A percentile compares a stretch with the other conserved stretches of the same genome.
phyloP scores from a whole-genome alignment of 1,140 invertebrate species.

The Calephelis nemesis region DNA sequence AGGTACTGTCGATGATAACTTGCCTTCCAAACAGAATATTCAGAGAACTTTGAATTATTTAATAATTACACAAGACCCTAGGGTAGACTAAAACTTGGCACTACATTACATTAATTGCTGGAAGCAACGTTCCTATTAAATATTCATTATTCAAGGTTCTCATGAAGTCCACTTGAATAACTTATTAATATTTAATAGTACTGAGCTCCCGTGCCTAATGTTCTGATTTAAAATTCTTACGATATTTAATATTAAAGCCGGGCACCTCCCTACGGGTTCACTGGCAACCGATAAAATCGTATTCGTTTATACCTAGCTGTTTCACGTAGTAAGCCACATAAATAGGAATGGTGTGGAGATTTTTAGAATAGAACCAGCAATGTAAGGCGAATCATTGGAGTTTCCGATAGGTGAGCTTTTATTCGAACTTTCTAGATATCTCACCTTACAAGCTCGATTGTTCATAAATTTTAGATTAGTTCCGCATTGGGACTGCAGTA shows the following conservation, averaged over 20 bases:
- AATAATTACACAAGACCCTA: conserved; percentile 37
- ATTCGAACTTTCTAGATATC: conserved; percentile 42
- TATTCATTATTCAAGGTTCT: conserved; percentile 63
- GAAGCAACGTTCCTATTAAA: conserved; percentile 66
- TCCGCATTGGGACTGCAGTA: conserved; percentile 70
- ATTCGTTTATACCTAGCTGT: conserved; percentile 54
- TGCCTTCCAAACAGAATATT: conserved; percentile 37
- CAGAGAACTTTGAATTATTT: conserved; percentile 47
- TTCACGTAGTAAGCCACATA: conserved; percentile 46
- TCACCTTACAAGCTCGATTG: conserved; percentile 64
- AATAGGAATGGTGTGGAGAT: conserved; percentile 23
- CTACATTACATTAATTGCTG: conserved; percentile 38
- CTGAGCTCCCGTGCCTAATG: conserved; percentile 61
- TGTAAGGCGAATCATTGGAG: conserved; percentile 45
- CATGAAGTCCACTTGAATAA: conserved; percentile 51
- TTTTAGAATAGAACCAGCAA: conserved; percentile 35
- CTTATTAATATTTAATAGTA: conserved; percentile 73
- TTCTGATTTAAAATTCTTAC: conserved; percentile 74
- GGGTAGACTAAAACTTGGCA: conserved; percentile 48
- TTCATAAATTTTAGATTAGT: conserved; percentile 71
- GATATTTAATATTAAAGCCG: conserved; percentile 73
- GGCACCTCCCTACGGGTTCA: conserved; percentile 47
- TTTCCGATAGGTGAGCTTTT: conserved; percentile 42
- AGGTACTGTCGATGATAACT: conserved; percentile 25
- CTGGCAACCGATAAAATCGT: conserved; percentile 46